Base-by-base conservation (phyloP, 2,888 invertebrate species). In the Hypolimnas misippus region DNA sequence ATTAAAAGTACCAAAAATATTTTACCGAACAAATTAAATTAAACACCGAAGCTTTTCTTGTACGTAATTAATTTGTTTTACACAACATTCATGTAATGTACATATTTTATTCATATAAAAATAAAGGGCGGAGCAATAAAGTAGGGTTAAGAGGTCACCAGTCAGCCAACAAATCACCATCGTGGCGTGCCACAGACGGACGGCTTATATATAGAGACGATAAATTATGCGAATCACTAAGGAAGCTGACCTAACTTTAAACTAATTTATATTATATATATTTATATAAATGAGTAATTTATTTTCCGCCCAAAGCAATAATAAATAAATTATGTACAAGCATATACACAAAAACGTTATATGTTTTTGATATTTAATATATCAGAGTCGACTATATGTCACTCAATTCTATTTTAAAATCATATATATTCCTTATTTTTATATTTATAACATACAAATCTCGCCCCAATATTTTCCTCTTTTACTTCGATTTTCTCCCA, bases 191-290 rank as follows among this genome's bases (percentile, higher is more conserved):
- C 49, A 29, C 14, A 25, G 25, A 49, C 49, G 6, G 25, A 25
- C 25, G 7, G 29, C 44, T 46, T n/a, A 21, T 38, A n/a, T 46
- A 46, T 19, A 44, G 44, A 10, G 10, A 44, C 44, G 5, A 19
- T 44, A 44, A 44, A 44, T 46, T 46, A 46, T 46, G 44, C 44
- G 44, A 46, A 46, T 21, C 12, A 46, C 44, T 38, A 38, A 33
- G 8, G 33, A 42, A 46, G 21, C 17, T 19, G 44, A 46, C 44
- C 21, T 21, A 3, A 21, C 5, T 21, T 46, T 21, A 19, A 12
- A 46, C 12, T 21, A 4, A 6, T 44, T 44, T 19, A 21, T 46
- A 46, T 21, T 12, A 12, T 21, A n/a, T 3, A n/a, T n/a, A n/a
- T n/a, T 38, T 8, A 3, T 38, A 5, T 14, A n/a, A 6, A 14